Base-by-base conservation (phyloP, 2,113 vertebrate genomes). In the Mandrillus leucophaeus region DNA sequence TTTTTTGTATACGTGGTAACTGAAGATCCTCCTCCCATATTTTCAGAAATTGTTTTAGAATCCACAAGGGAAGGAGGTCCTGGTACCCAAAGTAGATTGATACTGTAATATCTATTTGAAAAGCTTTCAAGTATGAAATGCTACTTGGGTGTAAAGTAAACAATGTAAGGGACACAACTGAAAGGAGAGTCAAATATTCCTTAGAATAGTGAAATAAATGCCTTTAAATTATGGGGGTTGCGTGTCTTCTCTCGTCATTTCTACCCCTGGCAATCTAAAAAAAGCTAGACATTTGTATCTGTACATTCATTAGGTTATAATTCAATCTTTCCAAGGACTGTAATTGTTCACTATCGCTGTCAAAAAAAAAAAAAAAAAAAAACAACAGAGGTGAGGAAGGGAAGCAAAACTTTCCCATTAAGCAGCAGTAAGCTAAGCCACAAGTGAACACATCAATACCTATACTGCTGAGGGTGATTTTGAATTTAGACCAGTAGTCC, bases 21-120 rank as follows among this genome's bases (percentile, higher is more conserved):
- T 50, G 27, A 94, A 59, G 45, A 87, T 9, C 23, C 52, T n/a
- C 81, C 79, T 79, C 23, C 23, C 32, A 80, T 32, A 3, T 48
- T 83, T 76, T 91, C 76, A 93, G 50, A 96, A 91, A 82, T 17
- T 90, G 45, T 57, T 81, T 80, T 93, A 22, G 35, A 91, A 78
- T 35, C 55, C 68, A 81, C 4, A 83, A 76, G 35, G 14, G 50
- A 94, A 50, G 18, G 30, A 81, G 68, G n/a, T 18, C 32, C 50
- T 64, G 18, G 61, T 64, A 82, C n/a, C 82, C 17, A 87, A 76
- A 80, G n/a, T 68, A 50, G 48, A 50, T 81, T 66, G 76, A 45
- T 75, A 75, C 11, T 75, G 10, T 38, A 30, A 20, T 40, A 80
- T 45, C n/a, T 85, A 73, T 45, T 13, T 86, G 72, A 90, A 94